Evolutionary conservation across 2,888 invertebrate species (phyloP).

Genomic region (Ellobium chinense): DNA sequence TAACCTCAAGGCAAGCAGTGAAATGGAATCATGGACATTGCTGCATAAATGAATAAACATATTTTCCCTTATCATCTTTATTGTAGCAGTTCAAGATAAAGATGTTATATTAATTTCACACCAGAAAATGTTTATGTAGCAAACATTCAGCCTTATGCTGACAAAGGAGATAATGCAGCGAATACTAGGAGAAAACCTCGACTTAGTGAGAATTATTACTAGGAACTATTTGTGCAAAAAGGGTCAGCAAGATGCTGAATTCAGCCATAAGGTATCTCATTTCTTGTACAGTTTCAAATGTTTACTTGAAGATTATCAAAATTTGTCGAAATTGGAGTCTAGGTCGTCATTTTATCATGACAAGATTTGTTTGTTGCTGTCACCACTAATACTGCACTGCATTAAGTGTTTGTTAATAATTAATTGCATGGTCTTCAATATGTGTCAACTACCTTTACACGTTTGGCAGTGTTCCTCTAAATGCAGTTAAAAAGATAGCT

Average conservation of each 20-base stretch:
- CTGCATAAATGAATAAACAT: not conserved
- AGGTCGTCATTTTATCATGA: not conserved
- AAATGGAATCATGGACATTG: not conserved
- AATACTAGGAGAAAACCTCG: too few species aligned
- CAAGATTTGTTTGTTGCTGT: not conserved
- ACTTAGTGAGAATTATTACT: not conserved
- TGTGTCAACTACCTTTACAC: not conserved
- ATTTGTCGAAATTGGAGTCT: not conserved
- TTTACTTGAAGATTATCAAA: too few species aligned
- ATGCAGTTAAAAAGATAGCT: not conserved
- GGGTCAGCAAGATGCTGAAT: not conserved
- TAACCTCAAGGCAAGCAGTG: not conserved
- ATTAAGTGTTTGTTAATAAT: constrained; percentile 8
- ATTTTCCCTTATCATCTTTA: not conserved
- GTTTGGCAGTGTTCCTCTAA: not conserved
- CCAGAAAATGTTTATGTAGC: too few species aligned
- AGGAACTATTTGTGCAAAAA: not conserved
- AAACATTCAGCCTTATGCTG: too few species aligned
- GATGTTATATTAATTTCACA: too few species aligned
- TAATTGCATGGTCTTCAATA: constrained; percentile 20
- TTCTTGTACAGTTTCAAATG: too few species aligned
- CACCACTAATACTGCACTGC: constrained; percentile 5
- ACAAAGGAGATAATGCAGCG: too few species aligned
- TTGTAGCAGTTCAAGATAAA: not conserved
- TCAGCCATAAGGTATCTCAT: too few species aligned